These are phyloP conservation scores for Sciurus niger DNA, from an alignment of 2,113 vertebrate species.

Conservation along the genomic window DNA sequence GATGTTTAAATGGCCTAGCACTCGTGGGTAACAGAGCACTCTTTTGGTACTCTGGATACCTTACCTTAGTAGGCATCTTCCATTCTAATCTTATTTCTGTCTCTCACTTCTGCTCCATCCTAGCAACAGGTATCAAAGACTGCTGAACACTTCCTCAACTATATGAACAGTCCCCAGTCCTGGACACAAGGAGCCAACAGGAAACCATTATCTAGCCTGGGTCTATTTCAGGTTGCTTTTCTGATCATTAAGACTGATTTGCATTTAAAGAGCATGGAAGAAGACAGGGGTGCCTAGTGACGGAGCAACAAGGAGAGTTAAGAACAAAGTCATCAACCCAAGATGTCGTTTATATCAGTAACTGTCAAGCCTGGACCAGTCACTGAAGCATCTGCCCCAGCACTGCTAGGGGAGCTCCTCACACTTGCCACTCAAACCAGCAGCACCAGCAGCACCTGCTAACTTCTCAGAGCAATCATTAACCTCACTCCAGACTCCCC, in stretches of 20 bases:
- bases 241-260: conserved; percentile 64
- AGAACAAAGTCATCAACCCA: conserved; percentile 85
- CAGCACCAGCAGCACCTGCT: background rate
- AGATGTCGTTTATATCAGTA: conserved; percentile 75
- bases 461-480: background rate
- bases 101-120: background rate
- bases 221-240: conserved; percentile 1
- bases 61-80: background rate
- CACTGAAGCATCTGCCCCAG: background rate
- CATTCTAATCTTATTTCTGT: background rate
- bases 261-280: conserved; percentile 78
- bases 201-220: background rate
- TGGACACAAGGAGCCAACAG: background rate
- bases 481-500: too few species aligned
- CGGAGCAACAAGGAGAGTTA: conserved; percentile 83
- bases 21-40: background rate
- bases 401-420: background rate
- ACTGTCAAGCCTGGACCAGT: background rate
- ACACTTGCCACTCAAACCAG: background rate
- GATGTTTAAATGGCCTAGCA: background rate
- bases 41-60: background rate
- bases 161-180: background rate
- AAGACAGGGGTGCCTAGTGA: conserved; percentile 83
- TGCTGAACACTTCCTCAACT: background rate
- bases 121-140: background rate